A percentile compares a stretch with the other conserved stretches of the same genome.
Conservation (phyloP, 2,888 invertebrate species). For the Oithona nana region DNA sequence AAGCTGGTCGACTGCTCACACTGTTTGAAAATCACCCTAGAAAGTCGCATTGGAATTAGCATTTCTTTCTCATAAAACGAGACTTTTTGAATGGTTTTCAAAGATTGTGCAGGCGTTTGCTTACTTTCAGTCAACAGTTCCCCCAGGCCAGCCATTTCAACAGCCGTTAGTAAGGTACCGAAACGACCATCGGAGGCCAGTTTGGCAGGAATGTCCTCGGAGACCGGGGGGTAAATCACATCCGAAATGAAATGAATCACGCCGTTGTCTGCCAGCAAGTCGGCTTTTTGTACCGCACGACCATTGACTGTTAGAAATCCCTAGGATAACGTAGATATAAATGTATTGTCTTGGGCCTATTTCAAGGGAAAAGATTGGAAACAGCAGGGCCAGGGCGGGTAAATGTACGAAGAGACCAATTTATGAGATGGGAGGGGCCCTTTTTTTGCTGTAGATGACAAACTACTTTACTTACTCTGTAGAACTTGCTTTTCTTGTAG, state of each 20-base stretch:
- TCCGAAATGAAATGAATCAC: slow-evolving; percentile 5
- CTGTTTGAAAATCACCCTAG: no score
- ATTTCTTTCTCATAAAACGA: no score
- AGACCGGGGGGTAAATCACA: not conserved
- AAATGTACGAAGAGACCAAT: no score
- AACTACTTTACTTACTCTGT: not conserved
- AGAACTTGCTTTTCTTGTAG: not conserved
- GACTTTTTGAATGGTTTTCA: no score
- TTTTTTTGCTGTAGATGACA: no score
- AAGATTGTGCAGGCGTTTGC: not conserved
- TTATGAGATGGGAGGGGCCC: no score
- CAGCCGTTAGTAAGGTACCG: not conserved
- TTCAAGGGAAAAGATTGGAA: not conserved
- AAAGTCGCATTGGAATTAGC: no score
- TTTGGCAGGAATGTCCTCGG: not conserved
- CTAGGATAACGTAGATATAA: not conserved
- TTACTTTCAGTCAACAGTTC: not conserved
- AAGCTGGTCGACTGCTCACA: no score
- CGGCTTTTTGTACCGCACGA: not conserved
- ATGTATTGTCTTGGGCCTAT: not conserved
- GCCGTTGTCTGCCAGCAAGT: not conserved
- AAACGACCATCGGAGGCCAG: not conserved
- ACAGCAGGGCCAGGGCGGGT: not conserved
- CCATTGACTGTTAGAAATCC: slow-evolving; percentile 5
- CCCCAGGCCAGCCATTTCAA: not conserved